Evolutionary conservation across 2,888 invertebrate species (phyloP), one percentile per base, ranked within the genome.

Genomic region (Ischnura elegans): DNA sequence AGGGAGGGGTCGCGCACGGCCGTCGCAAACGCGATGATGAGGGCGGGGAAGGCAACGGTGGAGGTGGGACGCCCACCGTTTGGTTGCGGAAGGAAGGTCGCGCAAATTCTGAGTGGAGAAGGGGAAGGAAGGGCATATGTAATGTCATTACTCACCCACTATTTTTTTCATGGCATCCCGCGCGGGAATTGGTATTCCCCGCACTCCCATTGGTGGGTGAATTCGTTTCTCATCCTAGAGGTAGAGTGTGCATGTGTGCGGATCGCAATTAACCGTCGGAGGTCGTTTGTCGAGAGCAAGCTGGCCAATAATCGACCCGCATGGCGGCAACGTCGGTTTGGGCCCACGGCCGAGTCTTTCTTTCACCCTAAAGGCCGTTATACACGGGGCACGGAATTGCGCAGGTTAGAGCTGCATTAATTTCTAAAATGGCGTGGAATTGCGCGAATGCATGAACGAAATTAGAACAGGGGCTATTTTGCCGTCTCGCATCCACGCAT

Each of bases 191-290:
- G 76, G 76, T 36, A 36, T 76, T 36, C 36, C 76, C 36, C 76
- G 10, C 6, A 36, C 13, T 76, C 76, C 76, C 36, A 21, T 36
- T 25, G 76, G 36, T 25, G 76, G 25, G 29, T 36, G n/a, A 76
- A 76, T 76, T 76, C 76, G 76, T 76, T 76, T 76, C 25, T 76
- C 76, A 36, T 76, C 76, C 76, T 36, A 36, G 36, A 16, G 76
- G 76, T 3, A 8, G 13, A 3, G 51, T 10, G 51, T 13, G 51
- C 16, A 1, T 13, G 51, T 2, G 51, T 13, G 19, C 29, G 76
- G 10, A 76, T 76, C 76, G 76, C 76, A 76, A 76, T 76, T 76
- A 76, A 76, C 76, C 76, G 76, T 76, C 76, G 76, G n/a, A 16
- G 16, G 13, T 36, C 76, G 76, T 36, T 51, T 61, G 61, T 29